Evolutionary conservation across 2,888 invertebrate genomes (phyloP).

Genomic region (Cenopis cana): DNA sequence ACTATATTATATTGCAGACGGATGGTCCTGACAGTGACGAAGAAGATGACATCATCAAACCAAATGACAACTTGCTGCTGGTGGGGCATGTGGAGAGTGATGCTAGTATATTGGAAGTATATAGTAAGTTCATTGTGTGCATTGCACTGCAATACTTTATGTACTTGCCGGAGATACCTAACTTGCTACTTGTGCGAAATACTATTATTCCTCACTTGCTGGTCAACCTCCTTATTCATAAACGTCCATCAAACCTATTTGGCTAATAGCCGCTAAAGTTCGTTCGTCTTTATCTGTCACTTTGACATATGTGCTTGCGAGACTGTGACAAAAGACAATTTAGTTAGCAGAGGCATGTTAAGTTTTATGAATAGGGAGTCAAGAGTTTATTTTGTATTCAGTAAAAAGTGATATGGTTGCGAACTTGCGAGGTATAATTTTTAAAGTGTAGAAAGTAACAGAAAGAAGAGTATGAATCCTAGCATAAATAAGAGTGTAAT

Average conservation of each 20-base stretch:
- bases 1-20: constrained; percentile 71
- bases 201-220: not conserved
- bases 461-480: no score
- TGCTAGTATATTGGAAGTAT: constrained; percentile 94
- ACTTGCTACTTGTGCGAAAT: not conserved
- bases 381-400: not conserved
- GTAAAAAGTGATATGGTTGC: not conserved
- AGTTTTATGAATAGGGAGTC: no score
- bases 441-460: no score
- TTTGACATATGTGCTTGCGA: no score
- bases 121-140: constrained; percentile 84
- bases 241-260: no score
- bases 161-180: not conserved
- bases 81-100: constrained; percentile 95
- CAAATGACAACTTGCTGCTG: constrained; percentile 94
- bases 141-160: no score
- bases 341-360: no score
- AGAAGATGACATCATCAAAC: constrained; percentile 95
- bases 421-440: not conserved
- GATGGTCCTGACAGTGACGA: constrained; percentile 89
- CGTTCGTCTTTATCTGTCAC: no score
- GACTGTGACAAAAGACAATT: no score
- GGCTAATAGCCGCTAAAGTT: no score
- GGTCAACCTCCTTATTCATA: no score
- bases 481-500: no score